These are phyloP conservation scores for Homarus gammarus DNA, from an alignment of 2,888 invertebrate species.

Conservation along the genomic window DNA sequence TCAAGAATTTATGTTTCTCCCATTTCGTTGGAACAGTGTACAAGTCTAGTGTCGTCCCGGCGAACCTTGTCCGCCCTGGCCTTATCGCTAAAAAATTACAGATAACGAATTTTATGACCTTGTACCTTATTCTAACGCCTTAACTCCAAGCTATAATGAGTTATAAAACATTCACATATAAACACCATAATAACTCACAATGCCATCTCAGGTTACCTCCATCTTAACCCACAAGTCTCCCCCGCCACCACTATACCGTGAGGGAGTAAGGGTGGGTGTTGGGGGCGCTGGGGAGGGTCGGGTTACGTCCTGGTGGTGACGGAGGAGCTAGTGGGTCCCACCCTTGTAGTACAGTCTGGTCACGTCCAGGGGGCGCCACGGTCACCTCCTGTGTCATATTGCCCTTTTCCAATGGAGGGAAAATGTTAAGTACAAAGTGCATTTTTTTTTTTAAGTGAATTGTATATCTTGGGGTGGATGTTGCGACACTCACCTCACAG, in stretches of 20 bases:
- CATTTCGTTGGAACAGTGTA: constrained; percentile 63
- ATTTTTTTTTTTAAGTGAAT: background rate
- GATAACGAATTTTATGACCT: constrained; percentile 62
- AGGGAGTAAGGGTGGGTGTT: constrained; percentile 12
- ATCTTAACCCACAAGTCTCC: background rate
- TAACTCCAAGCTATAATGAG: constrained; percentile 52
- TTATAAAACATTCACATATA: constrained; percentile 70
- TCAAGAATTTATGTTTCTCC: constrained; percentile 64
- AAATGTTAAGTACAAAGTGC: background rate
- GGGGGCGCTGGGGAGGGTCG: background rate
- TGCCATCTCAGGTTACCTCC: constrained; percentile 63
- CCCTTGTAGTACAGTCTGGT: constrained; percentile 49
- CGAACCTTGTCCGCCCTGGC: constrained; percentile 32
- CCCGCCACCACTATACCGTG: background rate
- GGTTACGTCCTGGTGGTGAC: constrained; percentile 22
- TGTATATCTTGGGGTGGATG: background rate
- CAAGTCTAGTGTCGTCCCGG: constrained; percentile 30
- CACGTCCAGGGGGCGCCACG: constrained; percentile 51
- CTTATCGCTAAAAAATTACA: constrained; percentile 49
- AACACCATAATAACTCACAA: constrained; percentile 62
- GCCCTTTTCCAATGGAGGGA: constrained; percentile 1
- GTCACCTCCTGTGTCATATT: constrained; percentile 60
- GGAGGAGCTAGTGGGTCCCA: constrained; percentile 27
- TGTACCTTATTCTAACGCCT: constrained; percentile 61
- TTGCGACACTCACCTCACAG: background rate